phyloP scores from a whole-genome alignment of 30 jellyfish, hydroid and myxozoan genomes.

The Clytia hemisphaerica region DNA sequence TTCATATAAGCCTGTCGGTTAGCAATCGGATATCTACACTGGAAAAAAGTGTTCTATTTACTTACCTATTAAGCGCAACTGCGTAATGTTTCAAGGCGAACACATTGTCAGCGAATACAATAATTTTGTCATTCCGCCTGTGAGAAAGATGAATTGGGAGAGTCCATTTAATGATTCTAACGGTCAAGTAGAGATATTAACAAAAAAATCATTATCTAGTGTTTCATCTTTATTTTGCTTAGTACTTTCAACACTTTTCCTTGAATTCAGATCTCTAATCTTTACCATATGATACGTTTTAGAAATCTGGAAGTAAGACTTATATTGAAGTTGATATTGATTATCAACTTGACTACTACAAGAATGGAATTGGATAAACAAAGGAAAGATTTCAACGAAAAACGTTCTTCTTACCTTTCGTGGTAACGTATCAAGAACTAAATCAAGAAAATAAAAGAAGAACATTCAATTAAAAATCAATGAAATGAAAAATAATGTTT shows the following conservation, averaged over 20 bases:
- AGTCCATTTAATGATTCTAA: too few species aligned
- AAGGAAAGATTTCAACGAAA: slow-evolving; percentile 1
- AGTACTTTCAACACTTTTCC: too few species aligned
- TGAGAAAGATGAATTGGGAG: too few species aligned
- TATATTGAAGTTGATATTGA: too few species aligned
- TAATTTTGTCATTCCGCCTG: slow-evolving; percentile 95
- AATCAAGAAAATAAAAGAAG: not conserved
- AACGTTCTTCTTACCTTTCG: slow-evolving; percentile 60
- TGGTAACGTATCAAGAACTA: slow-evolving; percentile 91
- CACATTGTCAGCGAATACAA: slow-evolving; percentile 96
- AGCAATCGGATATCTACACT: too few species aligned
- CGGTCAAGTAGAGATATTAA: too few species aligned
- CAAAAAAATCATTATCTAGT: too few species aligned
- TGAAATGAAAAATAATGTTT: not conserved
- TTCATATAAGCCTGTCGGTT: too few species aligned
- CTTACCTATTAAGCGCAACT: slow-evolving; percentile 81
- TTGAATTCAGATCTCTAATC: too few species aligned
- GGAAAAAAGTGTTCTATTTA: not conserved
- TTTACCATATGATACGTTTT: too few species aligned
- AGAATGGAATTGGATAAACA: not conserved
- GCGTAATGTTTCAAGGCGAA: slow-evolving; percentile 97
- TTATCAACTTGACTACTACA: not conserved
- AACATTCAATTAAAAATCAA: not conserved
- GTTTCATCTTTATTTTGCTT: too few species aligned
- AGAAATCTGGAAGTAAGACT: too few species aligned